Evolutionary conservation across 2,888 invertebrate genomes (phyloP).

Genomic region (Andrena flavipes): DNA sequence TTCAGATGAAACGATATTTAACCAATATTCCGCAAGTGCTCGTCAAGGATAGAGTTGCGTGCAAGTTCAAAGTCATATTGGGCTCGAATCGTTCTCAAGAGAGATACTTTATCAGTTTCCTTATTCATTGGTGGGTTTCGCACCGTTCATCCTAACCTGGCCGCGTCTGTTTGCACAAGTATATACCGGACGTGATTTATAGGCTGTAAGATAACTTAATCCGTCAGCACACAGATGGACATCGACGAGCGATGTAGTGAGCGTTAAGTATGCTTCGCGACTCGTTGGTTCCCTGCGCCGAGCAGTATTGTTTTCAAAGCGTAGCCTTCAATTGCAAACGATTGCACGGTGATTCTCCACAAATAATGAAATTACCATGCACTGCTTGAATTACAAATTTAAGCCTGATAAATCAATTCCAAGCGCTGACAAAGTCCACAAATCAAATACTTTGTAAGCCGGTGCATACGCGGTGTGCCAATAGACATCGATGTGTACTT

Average conservation of each 20-base stretch:
- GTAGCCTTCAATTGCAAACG: constrained; percentile 17
- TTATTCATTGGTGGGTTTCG: constrained; percentile 29
- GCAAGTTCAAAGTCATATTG: constrained; percentile 5
- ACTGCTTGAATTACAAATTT: not conserved
- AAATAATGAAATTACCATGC: not conserved
- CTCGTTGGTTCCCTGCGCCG: constrained; percentile 22
- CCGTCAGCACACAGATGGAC: constrained; percentile 69
- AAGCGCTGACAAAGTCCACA: not conserved
- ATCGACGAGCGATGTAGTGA: constrained; percentile 46
- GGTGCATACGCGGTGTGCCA: too few species aligned
- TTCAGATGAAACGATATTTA: too few species aligned
- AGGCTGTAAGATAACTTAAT: constrained; percentile 76
- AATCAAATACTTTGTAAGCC: not conserved
- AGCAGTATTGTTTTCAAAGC: constrained; percentile 30
- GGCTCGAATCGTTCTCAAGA: constrained; percentile 25
- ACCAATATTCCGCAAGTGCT: not conserved
- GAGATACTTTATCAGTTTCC: constrained; percentile 47
- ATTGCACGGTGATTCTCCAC: not conserved
- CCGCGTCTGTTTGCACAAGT: constrained; percentile 71
- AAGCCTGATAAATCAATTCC: too few species aligned
- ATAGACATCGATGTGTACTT: too few species aligned
- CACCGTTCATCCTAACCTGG: constrained; percentile 57
- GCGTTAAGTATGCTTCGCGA: constrained; percentile 34
- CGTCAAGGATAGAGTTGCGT: not conserved
- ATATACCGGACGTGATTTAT: constrained; percentile 77